phyloP scores from a whole-genome alignment of 2,797 vertebrate species.

The Vultur gryphus region DNA sequence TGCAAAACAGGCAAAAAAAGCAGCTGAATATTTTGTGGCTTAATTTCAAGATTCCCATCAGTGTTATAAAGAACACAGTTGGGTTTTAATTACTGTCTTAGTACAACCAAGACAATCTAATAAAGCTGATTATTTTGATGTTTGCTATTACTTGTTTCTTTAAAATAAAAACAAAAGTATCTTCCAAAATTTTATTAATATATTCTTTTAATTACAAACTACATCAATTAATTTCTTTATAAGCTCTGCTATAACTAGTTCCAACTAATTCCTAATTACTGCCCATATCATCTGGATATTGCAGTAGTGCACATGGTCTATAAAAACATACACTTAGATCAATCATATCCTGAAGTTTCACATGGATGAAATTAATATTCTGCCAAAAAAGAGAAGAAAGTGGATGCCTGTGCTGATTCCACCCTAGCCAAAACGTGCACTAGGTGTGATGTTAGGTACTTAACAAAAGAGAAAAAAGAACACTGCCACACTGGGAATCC shows the following conservation, averaged over 20 bases:
- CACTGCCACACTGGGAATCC: background rate
- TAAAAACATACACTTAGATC: background rate
- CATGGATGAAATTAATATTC: background rate
- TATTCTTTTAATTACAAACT: background rate
- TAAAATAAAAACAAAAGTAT: background rate
- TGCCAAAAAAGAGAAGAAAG: background rate
- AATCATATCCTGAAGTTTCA: background rate
- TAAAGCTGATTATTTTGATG: background rate
- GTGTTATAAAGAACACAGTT: background rate
- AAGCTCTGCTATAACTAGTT: background rate
- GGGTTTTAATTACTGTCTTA: conserved; percentile 8
- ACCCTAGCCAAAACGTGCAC: background rate
- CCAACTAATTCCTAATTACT: background rate
- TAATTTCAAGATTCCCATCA: background rate
- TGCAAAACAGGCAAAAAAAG: background rate
- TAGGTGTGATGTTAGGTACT: background rate
- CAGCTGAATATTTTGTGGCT: background rate
- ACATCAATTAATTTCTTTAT: background rate
- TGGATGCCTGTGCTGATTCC: background rate
- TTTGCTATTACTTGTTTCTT: background rate
- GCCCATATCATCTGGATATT: background rate
- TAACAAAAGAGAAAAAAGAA: background rate
- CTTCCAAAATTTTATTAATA: background rate
- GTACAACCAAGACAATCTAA: background rate
- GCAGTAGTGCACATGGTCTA: background rate